phyloP scores from a whole-genome alignment of 2,888 invertebrate genomes.

The Mystacides longicornis region DNA sequence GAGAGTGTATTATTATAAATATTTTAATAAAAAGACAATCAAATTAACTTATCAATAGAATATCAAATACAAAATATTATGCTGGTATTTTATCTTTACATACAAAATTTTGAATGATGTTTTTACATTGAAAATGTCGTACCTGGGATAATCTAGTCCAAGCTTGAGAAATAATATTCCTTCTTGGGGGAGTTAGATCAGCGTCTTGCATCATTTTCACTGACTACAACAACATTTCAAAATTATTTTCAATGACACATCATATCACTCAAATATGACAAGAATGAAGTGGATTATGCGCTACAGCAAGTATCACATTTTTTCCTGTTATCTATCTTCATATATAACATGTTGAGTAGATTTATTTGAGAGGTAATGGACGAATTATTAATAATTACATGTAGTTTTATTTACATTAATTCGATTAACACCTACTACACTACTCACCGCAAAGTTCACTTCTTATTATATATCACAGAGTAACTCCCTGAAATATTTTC shows the following conservation, averaged over 20 bases:
- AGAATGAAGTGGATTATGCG: no score
- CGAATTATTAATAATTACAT: neutral
- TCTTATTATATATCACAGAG: neutral
- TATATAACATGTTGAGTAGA: no score
- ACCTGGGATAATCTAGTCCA: conserved; percentile 64
- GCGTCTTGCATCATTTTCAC: conserved; percentile 60
- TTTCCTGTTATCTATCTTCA: no score
- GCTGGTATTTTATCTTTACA: no score
- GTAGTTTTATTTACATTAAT: no score
- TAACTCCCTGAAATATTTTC: neutral
- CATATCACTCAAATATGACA: no score
- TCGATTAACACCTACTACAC: neutral
- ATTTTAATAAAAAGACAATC: no score
- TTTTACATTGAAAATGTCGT: neutral
- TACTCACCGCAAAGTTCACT: neutral
- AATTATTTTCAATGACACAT: neutral
- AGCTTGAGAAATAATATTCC: conserved; percentile 58
- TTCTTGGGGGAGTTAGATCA: conserved; percentile 55
- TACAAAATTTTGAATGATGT: neutral
- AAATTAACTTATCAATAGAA: no score
- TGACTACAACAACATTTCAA: conserved; percentile 4
- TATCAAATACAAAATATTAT: no score
- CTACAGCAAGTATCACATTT: no score
- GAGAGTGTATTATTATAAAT: no score
- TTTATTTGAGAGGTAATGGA: no score